Evolutionary conservation across 2,888 invertebrate species (phyloP).

Genomic region (Drosophila algonquin): DNA sequence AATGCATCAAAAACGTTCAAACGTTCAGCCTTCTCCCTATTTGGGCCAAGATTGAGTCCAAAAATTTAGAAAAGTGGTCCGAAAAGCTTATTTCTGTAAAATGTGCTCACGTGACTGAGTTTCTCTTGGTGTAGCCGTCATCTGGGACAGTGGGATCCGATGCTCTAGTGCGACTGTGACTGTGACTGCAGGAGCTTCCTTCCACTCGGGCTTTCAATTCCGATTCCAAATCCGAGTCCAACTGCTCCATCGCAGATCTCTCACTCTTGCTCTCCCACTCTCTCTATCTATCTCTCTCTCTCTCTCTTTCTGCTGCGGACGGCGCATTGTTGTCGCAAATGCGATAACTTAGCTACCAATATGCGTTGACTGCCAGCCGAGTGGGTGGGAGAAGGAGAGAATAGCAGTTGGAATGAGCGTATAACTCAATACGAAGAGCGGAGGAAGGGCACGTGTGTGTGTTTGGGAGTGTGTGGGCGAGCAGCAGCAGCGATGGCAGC

Average conservation of each 20-base stretch:
- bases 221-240: slow-evolving; percentile 27
- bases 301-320: slow-evolving; percentile 19
- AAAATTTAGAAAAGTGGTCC: not conserved
- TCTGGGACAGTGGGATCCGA: slow-evolving; percentile 31
- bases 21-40: not conserved
- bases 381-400: not conserved
- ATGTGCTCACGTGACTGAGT: not conserved
- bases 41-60: not conserved
- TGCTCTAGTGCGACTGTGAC: slow-evolving; percentile 37
- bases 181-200: slow-evolving; percentile 27
- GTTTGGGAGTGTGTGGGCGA: slow-evolving; percentile 28
- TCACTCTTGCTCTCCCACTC: not conserved
- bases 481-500: slow-evolving; percentile 25
- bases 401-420: slow-evolving; percentile 53
- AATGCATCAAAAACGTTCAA: not conserved
- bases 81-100: not conserved
- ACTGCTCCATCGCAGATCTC: slow-evolving; percentile 43
- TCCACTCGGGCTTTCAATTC: slow-evolving; percentile 33
- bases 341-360: slow-evolving; percentile 80
- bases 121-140: slow-evolving; percentile 18
- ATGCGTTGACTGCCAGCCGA: slow-evolving; percentile 75
- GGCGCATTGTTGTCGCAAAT: slow-evolving; percentile 79
- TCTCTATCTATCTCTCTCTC: not conserved
- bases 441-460: not conserved
- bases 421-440: slow-evolving; percentile 68